Percentiles rank a stretch among this genome's conserved stretches.
phyloP scores from a whole-genome alignment of 2,113 vertebrate genomes.

The Rhineura floridana region DNA sequence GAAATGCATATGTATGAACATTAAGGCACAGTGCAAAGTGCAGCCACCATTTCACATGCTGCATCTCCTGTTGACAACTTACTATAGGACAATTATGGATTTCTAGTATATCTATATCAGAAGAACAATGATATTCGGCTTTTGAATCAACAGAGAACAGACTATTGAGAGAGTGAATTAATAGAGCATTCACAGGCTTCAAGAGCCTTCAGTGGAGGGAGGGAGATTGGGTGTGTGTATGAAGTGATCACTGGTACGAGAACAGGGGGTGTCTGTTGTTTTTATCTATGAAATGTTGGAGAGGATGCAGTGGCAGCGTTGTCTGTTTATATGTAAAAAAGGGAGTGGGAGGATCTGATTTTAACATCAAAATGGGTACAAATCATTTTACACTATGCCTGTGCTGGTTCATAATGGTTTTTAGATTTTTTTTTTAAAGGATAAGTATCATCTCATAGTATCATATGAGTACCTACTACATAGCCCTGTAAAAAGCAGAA shows the following conservation, averaged over 20 bases:
- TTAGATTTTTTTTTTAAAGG: too few relatives aligned
- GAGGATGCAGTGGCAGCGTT: background rate
- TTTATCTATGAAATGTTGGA: background rate
- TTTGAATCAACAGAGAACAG: background rate
- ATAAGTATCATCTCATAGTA: background rate
- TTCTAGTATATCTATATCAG: background rate
- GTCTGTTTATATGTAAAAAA: background rate
- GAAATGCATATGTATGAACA: background rate
- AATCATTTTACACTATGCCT: background rate
- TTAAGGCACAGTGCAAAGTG: background rate
- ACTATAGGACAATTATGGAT: background rate
- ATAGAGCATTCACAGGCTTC: background rate
- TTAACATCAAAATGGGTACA: background rate
- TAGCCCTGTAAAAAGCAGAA: background rate
- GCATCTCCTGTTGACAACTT: background rate
- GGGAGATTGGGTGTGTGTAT: background rate
- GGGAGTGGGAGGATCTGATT: background rate
- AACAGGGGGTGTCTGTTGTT: background rate
- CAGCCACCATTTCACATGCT: background rate
- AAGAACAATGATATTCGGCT: background rate
- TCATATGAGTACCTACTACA: background rate
- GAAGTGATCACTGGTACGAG: background rate
- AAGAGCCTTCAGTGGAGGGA: background rate
- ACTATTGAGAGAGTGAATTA: background rate
- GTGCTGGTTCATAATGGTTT: background rate